phyloP scores from a whole-genome alignment of 2,797 vertebrate species.

The Anniella stebbinsi region DNA sequence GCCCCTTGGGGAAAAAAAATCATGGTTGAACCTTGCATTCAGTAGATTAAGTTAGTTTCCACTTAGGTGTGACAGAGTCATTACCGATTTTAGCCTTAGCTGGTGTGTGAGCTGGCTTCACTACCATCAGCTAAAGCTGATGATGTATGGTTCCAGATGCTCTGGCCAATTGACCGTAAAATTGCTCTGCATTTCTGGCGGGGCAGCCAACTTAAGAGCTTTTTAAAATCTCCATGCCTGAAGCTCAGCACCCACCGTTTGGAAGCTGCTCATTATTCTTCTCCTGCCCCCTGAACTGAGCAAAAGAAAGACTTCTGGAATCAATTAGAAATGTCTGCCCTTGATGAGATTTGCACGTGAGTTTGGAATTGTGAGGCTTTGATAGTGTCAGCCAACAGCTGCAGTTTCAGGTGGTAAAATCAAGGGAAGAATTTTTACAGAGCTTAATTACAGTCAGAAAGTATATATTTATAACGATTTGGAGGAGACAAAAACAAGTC shows the following conservation, averaged over 20 bases:
- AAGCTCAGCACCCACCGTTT: slow-evolving; percentile 78
- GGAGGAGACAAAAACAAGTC: slow-evolving; percentile 63
- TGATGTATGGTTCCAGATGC: slow-evolving; percentile 96
- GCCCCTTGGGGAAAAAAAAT: slow-evolving; percentile 72
- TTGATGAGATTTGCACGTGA: slow-evolving; percentile 97
- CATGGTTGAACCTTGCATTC: slow-evolving; percentile 67
- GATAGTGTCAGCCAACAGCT: slow-evolving; percentile 89
- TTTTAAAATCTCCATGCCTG: slow-evolving; percentile 85
- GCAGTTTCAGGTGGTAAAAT: slow-evolving; percentile 92
- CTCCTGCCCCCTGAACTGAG: slow-evolving; percentile 82
- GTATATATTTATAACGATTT: slow-evolving; percentile 64
- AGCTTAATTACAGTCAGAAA: slow-evolving; percentile 85
- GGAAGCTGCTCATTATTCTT: slow-evolving; percentile 91
- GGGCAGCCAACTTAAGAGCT: slow-evolving; percentile 83
- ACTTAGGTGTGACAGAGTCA: slow-evolving; percentile 78
- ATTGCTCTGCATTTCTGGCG: slow-evolving; percentile 91
- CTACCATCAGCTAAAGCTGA: slow-evolving; percentile 80
- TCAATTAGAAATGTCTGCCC: slow-evolving; percentile 94
- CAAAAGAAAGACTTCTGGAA: slow-evolving; percentile 93
- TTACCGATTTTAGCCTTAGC: slow-evolving; percentile 79
- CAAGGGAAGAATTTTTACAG: slow-evolving; percentile 81
- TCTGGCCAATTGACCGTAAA: slow-evolving; percentile 97
- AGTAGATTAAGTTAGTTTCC: slow-evolving; percentile 77
- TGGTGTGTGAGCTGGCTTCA: slow-evolving; percentile 82
- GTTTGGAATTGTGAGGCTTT: slow-evolving; percentile 82